A percentile compares a stretch with the other conserved stretches of the same genome.
Conservation (phyloP, 2,888 invertebrate genomes). For the Rotaria sp. region DNA sequence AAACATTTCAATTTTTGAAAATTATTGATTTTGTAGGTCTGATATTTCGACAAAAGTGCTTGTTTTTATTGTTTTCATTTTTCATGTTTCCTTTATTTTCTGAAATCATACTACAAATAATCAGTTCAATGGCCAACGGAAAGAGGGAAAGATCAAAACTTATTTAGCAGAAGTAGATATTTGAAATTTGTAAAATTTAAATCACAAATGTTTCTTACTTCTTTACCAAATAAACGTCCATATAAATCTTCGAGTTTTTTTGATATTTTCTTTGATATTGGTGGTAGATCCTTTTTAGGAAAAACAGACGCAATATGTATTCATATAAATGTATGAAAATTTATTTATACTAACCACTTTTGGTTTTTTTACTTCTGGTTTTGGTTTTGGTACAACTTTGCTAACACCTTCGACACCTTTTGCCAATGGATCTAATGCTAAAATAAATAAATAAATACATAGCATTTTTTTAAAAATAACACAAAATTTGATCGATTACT, state of each 20-base stretch:
- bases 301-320: no score
- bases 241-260: not conserved
- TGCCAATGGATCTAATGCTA: conserved; percentile 11
- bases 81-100: no score
- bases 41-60: no score
- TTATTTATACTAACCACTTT: not conserved
- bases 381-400: not conserved
- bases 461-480: not conserved
- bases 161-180: no score
- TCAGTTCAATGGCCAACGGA: no score
- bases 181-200: not conserved
- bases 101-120: no score
- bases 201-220: not conserved
- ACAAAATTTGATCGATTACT: not conserved
- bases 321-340: no score
- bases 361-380: conserved; percentile 1
- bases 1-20: no score
- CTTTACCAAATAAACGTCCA: not conserved
- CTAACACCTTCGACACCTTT: not conserved
- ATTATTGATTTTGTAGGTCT: no score
- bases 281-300: not conserved
- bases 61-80: no score
- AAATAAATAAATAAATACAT: not conserved
- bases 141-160: no score
- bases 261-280: not conserved